These are phyloP conservation scores for Meda fulgida DNA, from an alignment of 2,797 vertebrate genomes.

Conservation along the genomic window DNA sequence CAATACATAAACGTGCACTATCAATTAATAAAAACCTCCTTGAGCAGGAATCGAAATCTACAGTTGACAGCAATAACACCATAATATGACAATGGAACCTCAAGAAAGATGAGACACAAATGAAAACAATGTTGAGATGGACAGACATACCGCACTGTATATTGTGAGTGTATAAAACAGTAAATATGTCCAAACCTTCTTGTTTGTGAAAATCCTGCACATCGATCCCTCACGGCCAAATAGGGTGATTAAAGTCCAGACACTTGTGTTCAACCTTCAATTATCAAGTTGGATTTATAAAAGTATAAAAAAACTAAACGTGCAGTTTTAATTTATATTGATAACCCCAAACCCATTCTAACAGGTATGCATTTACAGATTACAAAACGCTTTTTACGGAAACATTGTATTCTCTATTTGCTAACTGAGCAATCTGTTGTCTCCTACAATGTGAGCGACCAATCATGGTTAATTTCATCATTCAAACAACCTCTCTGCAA, in stretches of 20 bases:
- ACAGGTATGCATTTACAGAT: background rate
- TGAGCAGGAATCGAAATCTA: background rate
- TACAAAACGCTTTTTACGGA: constrained; percentile 6
- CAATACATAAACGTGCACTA: no score
- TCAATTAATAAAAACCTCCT: background rate
- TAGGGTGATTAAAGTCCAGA: background rate
- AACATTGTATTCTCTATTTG: background rate
- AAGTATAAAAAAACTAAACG: background rate
- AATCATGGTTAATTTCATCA: background rate
- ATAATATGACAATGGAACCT: background rate
- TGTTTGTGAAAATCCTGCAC: background rate
- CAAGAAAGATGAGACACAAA: no score
- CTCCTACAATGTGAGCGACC: background rate
- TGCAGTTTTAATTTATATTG: background rate
- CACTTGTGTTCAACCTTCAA: background rate
- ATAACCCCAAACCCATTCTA: background rate
- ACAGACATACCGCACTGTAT: background rate
- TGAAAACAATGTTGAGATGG: background rate
- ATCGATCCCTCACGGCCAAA: no score
- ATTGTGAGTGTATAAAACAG: background rate
- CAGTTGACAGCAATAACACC: background rate
- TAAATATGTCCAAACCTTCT: background rate
- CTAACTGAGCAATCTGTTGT: background rate
- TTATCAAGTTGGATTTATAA: background rate
- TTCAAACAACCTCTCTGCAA: constrained; percentile 17